A percentile compares a stretch with the other conserved stretches of the same genome.
Conservation (phyloP, 2,888 invertebrate genomes). For the Tipula unca region DNA sequence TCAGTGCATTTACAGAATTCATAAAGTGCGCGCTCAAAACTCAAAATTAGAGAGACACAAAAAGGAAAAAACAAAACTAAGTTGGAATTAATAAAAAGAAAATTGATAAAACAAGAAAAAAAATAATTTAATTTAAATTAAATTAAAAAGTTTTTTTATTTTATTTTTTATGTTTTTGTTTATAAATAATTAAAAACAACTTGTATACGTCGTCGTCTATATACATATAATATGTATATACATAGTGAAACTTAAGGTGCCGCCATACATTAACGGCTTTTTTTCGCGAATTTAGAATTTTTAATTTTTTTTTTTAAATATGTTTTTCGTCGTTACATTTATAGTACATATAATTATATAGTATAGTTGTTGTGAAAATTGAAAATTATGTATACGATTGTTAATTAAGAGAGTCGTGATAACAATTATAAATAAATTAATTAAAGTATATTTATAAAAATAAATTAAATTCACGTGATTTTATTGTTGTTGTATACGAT, state of each 20-base stretch:
- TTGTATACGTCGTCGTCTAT: not conserved
- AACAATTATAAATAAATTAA: not conserved
- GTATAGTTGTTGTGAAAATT: not conserved
- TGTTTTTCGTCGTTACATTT: not conserved
- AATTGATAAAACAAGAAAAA: not conserved
- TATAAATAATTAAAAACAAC: slow-evolving; percentile 8
- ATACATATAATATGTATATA: not conserved
- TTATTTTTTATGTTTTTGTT: not conserved
- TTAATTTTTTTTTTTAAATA: not conserved
- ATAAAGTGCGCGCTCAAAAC: not conserved
- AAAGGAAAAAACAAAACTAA: not conserved
- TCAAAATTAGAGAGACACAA: not conserved
- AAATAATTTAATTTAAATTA: not conserved
- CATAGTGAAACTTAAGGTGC: not conserved
- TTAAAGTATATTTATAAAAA: not conserved
- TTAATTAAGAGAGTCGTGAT: not conserved
- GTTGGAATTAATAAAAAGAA: not conserved
- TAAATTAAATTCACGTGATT: slow-evolving; percentile 2
- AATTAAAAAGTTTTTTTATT: not conserved
- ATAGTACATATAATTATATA: not conserved
- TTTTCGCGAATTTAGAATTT: not conserved
- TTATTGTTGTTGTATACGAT: not conserved
- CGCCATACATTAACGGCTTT: not conserved
- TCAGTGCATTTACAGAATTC: slow-evolving; percentile 8
- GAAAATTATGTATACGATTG: slow-evolving; percentile 9